Base-by-base conservation (phyloP, 1,140 invertebrate species). In the Aphelenchoides avenae region DNA sequence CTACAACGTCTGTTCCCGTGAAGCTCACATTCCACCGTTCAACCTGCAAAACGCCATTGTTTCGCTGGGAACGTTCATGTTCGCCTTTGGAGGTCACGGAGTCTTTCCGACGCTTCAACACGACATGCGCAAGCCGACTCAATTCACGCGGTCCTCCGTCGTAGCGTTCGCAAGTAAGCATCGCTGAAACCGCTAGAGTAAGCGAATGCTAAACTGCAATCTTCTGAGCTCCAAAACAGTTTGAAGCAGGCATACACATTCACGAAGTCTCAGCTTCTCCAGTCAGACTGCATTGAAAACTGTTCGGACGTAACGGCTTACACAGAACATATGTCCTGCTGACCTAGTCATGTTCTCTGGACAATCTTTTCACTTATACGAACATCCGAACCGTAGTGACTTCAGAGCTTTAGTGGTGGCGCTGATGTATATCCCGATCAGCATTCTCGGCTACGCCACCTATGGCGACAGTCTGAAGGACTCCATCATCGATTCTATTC, bases 41-140 rank as follows among this genome's bases (percentile, higher is more conserved):
- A 34, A 47, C 27, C 33, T 51, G 11, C 41, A 24, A 9, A 33
- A 52, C 36, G 44, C 46, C n/a, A 39, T 68, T 18, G 30, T 71
- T 20, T 70, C 65, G 27, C 40, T 68, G 9, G 65, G 65, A 6
- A 67, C 56, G 5, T 68, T 68, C 24, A 63, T 68, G 37, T 68
- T 68, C 41, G 36, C 63, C 11, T 68, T 70, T 46, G 65, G 65
- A 13, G 65, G 61, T 6, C 65, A 68, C 50, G 48, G 41, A 20
- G 68, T 71, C 26, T 71, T 68, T 40, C 64, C 64, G n/a, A 24
- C 50, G 22, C 30, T 58, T 63, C 36, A 55, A 30, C 67, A 68
- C 49, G 65, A 68, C 33, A 68, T 68, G 65, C 46, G 47, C 47
- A 27, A 39, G 20, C 66, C 65, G 2, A 43, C 29, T 18, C 44